phyloP scores from a whole-genome alignment of 1,140 invertebrate genomes.

The Callitettix versicolor region DNA sequence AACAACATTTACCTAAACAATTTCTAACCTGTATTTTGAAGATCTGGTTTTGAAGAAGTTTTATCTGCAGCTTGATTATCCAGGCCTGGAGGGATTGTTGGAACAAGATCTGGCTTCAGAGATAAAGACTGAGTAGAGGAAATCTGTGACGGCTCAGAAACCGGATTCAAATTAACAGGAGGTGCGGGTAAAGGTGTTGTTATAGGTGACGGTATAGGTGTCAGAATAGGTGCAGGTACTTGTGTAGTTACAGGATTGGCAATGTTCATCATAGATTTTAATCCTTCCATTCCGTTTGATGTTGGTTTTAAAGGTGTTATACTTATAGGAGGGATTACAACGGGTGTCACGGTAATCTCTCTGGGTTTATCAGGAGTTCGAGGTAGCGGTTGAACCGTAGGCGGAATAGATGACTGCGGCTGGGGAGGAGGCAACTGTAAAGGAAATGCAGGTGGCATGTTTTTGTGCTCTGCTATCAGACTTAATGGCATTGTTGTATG shows the following conservation, averaged over 20 bases:
- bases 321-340: neutral
- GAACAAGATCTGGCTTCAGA: too few relatives aligned
- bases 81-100: neutral
- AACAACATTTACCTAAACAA: too few relatives aligned
- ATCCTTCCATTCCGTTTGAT: constrained; percentile 11
- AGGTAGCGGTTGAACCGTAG: constrained; percentile 7
- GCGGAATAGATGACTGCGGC: neutral
- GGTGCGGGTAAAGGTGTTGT: neutral
- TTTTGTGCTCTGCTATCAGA: constrained; percentile 21
- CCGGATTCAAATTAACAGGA: neutral
- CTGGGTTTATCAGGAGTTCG: constrained; percentile 20
- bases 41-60: too few relatives aligned
- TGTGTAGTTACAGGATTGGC: constrained; percentile 8
- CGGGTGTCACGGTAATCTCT: neutral
- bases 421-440: neutral
- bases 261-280: neutral
- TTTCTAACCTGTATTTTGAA: too few relatives aligned
- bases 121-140: neutral
- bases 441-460: neutral
- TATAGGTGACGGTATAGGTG: neutral
- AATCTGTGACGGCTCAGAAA: neutral
- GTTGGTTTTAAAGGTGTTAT: constrained; percentile 3
- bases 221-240: neutral
- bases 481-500: constrained; percentile 18
- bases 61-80: too few relatives aligned